phyloP scores from a whole-genome alignment of 2,113 vertebrate species.

The Phasianus colchicus region DNA sequence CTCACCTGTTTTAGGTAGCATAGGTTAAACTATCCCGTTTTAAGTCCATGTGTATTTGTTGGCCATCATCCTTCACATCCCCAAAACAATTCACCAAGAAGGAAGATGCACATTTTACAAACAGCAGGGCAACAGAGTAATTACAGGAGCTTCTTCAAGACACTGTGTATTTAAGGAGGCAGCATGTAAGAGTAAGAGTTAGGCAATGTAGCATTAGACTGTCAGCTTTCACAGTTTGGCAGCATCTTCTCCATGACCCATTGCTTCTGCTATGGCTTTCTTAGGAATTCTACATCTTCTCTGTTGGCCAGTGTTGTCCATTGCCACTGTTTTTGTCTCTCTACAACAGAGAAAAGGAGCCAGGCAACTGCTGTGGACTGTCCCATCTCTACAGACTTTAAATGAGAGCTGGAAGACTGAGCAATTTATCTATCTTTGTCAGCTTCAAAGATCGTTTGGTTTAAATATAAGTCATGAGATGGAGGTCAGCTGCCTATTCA shows the following conservation, averaged over 20 bases:
- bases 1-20: neutral
- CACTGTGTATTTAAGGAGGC: neutral
- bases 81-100: neutral
- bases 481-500: slow-evolving; percentile 56
- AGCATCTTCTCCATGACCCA: neutral
- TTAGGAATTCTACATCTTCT: neutral
- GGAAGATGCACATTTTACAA: neutral
- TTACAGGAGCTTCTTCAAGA: neutral
- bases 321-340: neutral
- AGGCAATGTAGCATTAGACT: neutral
- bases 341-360: neutral
- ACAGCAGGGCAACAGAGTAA: neutral
- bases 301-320: neutral
- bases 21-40: neutral
- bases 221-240: neutral
- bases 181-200: neutral
- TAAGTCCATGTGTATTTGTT: neutral
- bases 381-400: neutral
- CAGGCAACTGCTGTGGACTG: neutral
- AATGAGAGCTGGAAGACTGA: neutral
- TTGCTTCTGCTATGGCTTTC: neutral
- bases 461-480: slow-evolving; percentile 53
- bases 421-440: slow-evolving; percentile 6
- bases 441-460: slow-evolving; percentile 34
- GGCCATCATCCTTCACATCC: neutral